Base-by-base conservation (phyloP, 2,797 vertebrate genomes). In the Acestrorhynchus altus region DNA sequence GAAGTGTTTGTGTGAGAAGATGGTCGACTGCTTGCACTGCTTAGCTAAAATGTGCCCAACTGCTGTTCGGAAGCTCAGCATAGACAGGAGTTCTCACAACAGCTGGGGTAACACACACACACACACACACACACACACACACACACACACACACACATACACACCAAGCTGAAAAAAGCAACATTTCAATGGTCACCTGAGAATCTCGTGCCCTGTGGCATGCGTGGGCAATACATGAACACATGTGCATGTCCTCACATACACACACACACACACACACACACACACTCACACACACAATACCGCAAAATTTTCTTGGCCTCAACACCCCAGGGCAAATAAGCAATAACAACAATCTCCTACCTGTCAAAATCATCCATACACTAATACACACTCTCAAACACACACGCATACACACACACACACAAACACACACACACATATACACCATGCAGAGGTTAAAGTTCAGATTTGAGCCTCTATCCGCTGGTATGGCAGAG, bases 281-380 rank as follows among this genome's bases (percentile, higher is more conserved):
- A 28, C 22, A 59, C 39, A 46, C 40, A 54, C 35, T 16, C 57
- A 78, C 39, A 67, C 22, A 71, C 42, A 60, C 54, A 77, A 16
- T 68, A 24, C 16, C 3, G 22, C 26, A 63, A 51, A 81, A 40
- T 79, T 63, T n/a, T 49, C 72, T 60, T 67, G 54, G 64, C 49
- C 76, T 72, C 16, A 31, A 76, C 70, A 71, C 82, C 65, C 47
- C 42, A 51, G 72, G 82, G 75, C 76, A 78, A 63, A 46, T 65
- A 81, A 72, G 67, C 72, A 78, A 81, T 81, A 81, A 78, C 46
- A 75, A 78, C 78, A 77, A 75, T 78, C 66, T 83, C 49, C 63
- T 80, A 81, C 74, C 72, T 76, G 68, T 78, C 76, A 72, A 63
- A 61, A 83, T 44, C 77, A 74, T 78, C 51, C 24, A 24, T 26